Percentiles rank a stretch among this genome's conserved stretches.
Conservation (phyloP, 2,113 vertebrate genomes). For the Eudyptes chrysolophus region DNA sequence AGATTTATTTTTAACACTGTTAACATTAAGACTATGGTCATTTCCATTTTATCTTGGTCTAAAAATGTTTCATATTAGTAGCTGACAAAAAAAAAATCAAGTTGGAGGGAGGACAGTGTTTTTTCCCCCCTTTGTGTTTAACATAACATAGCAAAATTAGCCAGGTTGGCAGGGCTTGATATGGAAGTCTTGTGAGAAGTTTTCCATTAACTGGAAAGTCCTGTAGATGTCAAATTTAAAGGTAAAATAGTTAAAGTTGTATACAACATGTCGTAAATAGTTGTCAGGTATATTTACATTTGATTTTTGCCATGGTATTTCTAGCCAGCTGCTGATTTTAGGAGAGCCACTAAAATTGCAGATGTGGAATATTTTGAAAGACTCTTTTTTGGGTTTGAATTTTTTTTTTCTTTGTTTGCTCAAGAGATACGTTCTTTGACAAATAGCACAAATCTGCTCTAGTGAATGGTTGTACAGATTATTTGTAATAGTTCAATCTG, state of each 20-base stretch:
- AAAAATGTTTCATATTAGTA: neutral
- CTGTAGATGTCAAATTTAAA: neutral
- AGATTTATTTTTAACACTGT: neutral
- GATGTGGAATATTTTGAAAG: neutral
- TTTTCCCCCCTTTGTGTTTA: neutral
- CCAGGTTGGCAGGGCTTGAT: neutral
- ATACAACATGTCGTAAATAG: neutral
- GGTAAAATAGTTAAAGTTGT: neutral
- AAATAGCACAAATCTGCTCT: neutral
- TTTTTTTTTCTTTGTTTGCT: neutral
- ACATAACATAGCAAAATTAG: neutral
- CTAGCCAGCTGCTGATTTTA: neutral
- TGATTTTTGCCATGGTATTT: slow-evolving; percentile 7
- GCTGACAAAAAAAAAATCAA: neutral
- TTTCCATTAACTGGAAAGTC: neutral
- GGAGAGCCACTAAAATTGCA: neutral
- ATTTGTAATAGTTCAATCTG: neutral
- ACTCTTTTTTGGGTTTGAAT: neutral
- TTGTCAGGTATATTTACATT: neutral
- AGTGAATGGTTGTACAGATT: neutral
- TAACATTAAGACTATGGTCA: neutral
- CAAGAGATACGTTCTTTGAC: neutral
- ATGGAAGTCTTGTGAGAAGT: neutral
- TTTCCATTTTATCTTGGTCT: neutral
- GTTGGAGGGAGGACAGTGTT: neutral